Evolutionary conservation across 2,113 vertebrate species (phyloP).

Genomic region (Carettochelys insculpta): DNA sequence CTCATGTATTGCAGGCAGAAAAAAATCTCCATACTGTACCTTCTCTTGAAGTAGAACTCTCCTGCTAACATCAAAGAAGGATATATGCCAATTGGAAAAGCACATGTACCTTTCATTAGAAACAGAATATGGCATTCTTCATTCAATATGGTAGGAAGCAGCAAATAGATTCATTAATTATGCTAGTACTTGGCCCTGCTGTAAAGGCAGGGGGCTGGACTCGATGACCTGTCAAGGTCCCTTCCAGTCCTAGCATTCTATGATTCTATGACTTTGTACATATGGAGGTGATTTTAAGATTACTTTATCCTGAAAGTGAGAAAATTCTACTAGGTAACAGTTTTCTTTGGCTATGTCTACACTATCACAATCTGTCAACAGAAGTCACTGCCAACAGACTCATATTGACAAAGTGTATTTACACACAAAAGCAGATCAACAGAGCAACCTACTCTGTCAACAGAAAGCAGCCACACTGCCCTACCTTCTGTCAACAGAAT

Average conservation of each 20-base stretch:
- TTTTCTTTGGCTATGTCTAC: too few relatives aligned
- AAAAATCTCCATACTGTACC: background rate
- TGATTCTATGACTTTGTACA: background rate
- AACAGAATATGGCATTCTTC: constrained; percentile 8
- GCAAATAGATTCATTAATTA: background rate
- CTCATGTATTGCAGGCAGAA: constrained; percentile 18
- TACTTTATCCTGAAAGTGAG: background rate
- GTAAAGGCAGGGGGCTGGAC: too few relatives aligned
- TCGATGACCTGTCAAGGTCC: too few relatives aligned
- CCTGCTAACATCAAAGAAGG: constrained; percentile 24
- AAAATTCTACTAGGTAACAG: background rate
- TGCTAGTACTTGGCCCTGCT: too few relatives aligned
- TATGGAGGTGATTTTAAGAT: background rate
- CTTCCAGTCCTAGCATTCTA: too few relatives aligned
- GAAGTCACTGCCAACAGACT: too few relatives aligned
- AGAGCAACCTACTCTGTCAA: too few relatives aligned
- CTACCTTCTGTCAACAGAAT: too few relatives aligned
- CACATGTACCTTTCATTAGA: constrained; percentile 16
- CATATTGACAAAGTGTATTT: too few relatives aligned
- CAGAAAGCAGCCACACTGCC: too few relatives aligned
- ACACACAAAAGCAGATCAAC: too few relatives aligned
- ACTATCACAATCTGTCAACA: too few relatives aligned
- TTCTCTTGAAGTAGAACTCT: background rate
- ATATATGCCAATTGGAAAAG: background rate
- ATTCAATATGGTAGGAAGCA: background rate